phyloP scores from a whole-genome alignment of 1,140 invertebrate genomes.

The Drosophila arawakana region DNA sequence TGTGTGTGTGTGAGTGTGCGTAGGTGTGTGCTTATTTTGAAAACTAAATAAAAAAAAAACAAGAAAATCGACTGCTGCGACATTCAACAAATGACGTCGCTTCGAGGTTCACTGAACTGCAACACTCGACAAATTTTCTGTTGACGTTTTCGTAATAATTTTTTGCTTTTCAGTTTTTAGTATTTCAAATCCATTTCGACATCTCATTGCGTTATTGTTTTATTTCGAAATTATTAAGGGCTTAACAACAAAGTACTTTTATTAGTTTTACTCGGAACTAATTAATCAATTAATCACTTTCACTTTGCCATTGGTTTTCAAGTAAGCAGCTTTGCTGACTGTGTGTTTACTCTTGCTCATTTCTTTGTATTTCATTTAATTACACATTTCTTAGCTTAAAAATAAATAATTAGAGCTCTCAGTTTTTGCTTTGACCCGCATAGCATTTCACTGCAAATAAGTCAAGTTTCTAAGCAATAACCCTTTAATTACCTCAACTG shows the following conservation, averaged over 20 bases:
- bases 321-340: too few relatives aligned
- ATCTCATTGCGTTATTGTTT: slow-evolving; percentile 17
- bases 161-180: slow-evolving; percentile 14
- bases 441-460: background rate
- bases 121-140: slow-evolving; percentile 55
- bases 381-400: too few relatives aligned
- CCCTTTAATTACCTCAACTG: slow-evolving; percentile 21
- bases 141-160: slow-evolving; percentile 51
- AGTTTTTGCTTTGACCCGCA: background rate
- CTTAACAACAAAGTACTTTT: too few relatives aligned
- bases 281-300: background rate
- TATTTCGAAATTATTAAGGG: background rate
- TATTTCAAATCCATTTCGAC: slow-evolving; percentile 33
- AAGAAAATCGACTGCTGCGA: slow-evolving; percentile 14
- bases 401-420: background rate
- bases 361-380: too few relatives aligned
- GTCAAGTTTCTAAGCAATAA: slow-evolving; percentile 6
- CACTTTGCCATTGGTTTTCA: background rate
- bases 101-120: slow-evolving; percentile 65
- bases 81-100: slow-evolving; percentile 61
- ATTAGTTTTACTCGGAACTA: too few relatives aligned
- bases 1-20: slow-evolving; percentile 20
- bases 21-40: slow-evolving; percentile 69
- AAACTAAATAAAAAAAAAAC: slow-evolving; percentile 53
- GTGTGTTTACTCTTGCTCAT: too few relatives aligned